Percentiles rank a stretch among this genome's conserved stretches.
These are phyloP conservation scores for Leucozona laternaria DNA, from an alignment of 2,888 invertebrate species.

Conservation along the genomic window DNA sequence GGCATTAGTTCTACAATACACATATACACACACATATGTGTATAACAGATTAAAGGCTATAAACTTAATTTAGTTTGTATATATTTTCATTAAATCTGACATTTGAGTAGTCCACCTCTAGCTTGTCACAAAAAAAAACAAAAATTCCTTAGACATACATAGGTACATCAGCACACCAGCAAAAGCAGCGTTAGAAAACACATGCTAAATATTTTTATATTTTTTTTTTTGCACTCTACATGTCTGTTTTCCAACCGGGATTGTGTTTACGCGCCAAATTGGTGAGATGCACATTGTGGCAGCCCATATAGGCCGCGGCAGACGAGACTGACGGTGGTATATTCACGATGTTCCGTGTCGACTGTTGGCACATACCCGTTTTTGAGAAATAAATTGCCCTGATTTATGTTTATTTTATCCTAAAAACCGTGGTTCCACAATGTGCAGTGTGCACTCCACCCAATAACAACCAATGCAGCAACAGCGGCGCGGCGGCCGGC, in stretches of 20 bases:
- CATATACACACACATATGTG: conserved; percentile 40
- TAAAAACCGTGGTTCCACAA: conserved; percentile 65
- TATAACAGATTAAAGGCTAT: conserved; percentile 81
- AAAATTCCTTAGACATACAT: background rate
- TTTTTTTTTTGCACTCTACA: conserved; percentile 28
- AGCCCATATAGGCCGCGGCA: background rate
- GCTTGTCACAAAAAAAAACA: conserved; percentile 10
- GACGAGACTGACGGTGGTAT: background rate
- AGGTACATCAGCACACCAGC: conserved; percentile 31
- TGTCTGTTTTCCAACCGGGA: conserved; percentile 47
- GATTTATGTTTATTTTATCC: conserved; percentile 74
- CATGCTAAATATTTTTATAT: background rate
- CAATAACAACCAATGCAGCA: conserved; percentile 2
- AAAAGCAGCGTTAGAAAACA: conserved; percentile 2
- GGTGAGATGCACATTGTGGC: conserved; percentile 55
- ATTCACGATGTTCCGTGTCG: conserved; percentile 54
- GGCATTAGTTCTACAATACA: conserved; percentile 77
- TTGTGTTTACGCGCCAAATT: conserved; percentile 50
- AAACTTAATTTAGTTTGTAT: conserved; percentile 76
- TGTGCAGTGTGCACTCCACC: background rate
- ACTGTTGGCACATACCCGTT: conserved; percentile 47
- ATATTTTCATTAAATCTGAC: conserved; percentile 59
- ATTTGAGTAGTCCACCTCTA: conserved; percentile 36
- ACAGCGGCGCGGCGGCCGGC: background rate
- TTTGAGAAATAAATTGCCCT: conserved; percentile 72